These are phyloP conservation scores for Atta texana DNA, from an alignment of 1,140 invertebrate genomes.

Conservation along the genomic window DNA sequence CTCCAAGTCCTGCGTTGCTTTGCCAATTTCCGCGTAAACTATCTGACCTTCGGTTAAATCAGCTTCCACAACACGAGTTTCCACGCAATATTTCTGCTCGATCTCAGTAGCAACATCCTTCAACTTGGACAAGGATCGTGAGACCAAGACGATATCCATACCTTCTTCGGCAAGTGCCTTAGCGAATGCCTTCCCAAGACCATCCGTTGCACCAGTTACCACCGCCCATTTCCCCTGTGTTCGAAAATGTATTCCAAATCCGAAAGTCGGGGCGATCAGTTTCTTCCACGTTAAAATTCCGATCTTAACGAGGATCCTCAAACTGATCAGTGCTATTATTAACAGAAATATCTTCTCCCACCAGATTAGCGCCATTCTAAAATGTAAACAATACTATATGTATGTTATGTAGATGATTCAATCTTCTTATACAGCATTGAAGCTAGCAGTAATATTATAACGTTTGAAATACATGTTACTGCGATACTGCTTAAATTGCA, in stretches of 20 bases:
- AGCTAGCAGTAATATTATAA: background rate
- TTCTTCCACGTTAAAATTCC: slow-evolving; percentile 82
- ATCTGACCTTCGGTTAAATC: slow-evolving; percentile 92
- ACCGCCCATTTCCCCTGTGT: slow-evolving; percentile 88
- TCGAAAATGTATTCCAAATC: slow-evolving; percentile 79
- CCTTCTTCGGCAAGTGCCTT: slow-evolving; percentile 93
- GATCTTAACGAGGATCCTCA: slow-evolving; percentile 77
- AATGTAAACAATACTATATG: background rate
- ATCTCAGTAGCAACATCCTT: slow-evolving; percentile 93
- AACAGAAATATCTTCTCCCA: slow-evolving; percentile 83
- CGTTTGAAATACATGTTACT: no score
- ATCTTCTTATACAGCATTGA: background rate
- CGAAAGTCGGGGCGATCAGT: slow-evolving; percentile 80
- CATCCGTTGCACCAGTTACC: slow-evolving; percentile 96
- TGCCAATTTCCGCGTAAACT: slow-evolving; percentile 92
- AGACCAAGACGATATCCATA: slow-evolving; percentile 95
- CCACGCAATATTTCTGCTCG: slow-evolving; percentile 91
- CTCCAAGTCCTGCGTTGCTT: slow-evolving; percentile 92
- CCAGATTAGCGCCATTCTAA: slow-evolving; percentile 82
- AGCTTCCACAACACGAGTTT: slow-evolving; percentile 93
- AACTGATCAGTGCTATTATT: slow-evolving; percentile 78
- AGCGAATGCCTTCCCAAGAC: slow-evolving; percentile 96
- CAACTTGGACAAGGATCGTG: slow-evolving; percentile 93
- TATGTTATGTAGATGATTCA: background rate
- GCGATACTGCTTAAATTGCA: no score